Percentiles rank a stretch among this genome's conserved stretches.
Conservation (phyloP, 1,140 invertebrate genomes). For the Microvelia longipes region DNA sequence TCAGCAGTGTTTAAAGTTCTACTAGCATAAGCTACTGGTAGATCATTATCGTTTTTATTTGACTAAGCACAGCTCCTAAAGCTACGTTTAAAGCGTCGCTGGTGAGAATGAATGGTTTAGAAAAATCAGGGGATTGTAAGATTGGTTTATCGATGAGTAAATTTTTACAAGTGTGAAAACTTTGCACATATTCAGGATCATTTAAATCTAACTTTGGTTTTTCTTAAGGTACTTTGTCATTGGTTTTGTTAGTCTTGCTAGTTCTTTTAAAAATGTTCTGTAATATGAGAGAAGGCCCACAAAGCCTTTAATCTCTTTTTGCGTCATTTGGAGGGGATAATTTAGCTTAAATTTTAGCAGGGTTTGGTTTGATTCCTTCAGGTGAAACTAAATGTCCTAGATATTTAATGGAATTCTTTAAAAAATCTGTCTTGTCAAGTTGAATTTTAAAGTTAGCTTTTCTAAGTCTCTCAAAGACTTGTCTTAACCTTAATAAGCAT, state of each 20-base stretch:
- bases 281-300: slow-evolving; percentile 23
- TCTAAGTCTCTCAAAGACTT: not conserved
- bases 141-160: slow-evolving; percentile 26
- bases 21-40: slow-evolving; percentile 25
- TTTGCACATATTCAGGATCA: slow-evolving; percentile 12
- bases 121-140: slow-evolving; percentile 23
- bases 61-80: slow-evolving; percentile 20
- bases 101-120: slow-evolving; percentile 20
- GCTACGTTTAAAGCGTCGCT: slow-evolving; percentile 16
- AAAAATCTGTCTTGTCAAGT: not conserved
- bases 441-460: not conserved
- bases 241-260: slow-evolving; percentile 23
- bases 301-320: slow-evolving; percentile 18
- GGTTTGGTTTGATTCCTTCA: slow-evolving; percentile 25
- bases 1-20: slow-evolving; percentile 22
- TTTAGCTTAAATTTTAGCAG: slow-evolving; percentile 22
- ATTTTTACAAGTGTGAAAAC: slow-evolving; percentile 29
- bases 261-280: slow-evolving; percentile 20
- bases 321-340: slow-evolving; percentile 17
- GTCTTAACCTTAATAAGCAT: too few species aligned
- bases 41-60: slow-evolving; percentile 20
- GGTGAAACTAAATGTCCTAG: slow-evolving; percentile 26
- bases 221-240: slow-evolving; percentile 24
- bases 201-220: slow-evolving; percentile 7
- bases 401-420: slow-evolving; percentile 10